Evolutionary conservation across 1,140 invertebrate genomes (phyloP), one percentile per base, ranked within the genome.

Genomic region (Anoplolepis gracilipes): DNA sequence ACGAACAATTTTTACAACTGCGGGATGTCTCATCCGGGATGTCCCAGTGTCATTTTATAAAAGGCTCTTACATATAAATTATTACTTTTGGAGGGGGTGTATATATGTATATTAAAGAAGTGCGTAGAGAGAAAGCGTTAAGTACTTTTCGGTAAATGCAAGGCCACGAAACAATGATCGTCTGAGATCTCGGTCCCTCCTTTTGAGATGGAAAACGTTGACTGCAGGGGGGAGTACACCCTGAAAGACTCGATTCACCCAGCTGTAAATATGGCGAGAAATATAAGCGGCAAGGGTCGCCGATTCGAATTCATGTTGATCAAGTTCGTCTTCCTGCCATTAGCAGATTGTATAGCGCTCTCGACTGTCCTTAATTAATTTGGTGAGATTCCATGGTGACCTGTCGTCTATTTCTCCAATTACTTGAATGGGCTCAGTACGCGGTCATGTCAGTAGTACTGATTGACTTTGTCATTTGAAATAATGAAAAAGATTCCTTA

Each of bases 301-400:
- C 79, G 86, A 91, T 91, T 91, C 89, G 73, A 91, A 92, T 93
- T 91, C 89, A 81, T 87, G 84, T 88, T 85, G 84, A 86, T 90
- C 82, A 89, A 92, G 85, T 91, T 89, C 73, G 86, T 90, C 46
- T 57, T 70, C 84, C 88, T 76, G 86, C 93, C 93, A 94, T 94
- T 94, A 94, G 93, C 85, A 91, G 90, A 93, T 93, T 93, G 92
- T 93, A 93, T 92, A 89, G 88, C 36, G 69, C 90, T 84, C 87
- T 89, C 84, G 69, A 82, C 78, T 61, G 81, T 86, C 88, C 91
- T 91, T 91, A 86, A 88, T 88, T 92, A 92, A 93, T 93, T 91
- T 90, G 61, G 22, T 88, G 84, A 92, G 91, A 87, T 92, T 92
- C 88, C 90, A n/a, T n/a, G 90, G 77, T 88, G 86, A 91, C 86